phyloP scores from a whole-genome alignment of 2,888 invertebrate species.

The Trachelus tabidus region DNA sequence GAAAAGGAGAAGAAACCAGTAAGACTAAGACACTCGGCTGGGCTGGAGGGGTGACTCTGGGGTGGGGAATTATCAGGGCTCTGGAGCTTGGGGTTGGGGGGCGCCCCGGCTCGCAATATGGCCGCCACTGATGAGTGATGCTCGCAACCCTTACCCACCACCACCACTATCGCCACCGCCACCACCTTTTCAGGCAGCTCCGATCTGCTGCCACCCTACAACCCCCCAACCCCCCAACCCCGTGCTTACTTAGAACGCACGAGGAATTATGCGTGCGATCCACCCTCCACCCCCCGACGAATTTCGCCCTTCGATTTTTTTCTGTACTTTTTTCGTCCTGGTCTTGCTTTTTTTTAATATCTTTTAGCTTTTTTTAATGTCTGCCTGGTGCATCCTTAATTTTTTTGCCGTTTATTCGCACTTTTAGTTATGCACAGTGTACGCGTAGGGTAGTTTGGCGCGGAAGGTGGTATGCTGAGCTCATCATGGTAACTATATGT shows the following conservation, averaged over 20 bases:
- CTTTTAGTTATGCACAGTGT: neutral
- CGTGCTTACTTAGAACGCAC: constrained; percentile 34
- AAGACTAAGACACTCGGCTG: constrained; percentile 52
- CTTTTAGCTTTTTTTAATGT: constrained; percentile 11
- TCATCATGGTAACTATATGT: neutral
- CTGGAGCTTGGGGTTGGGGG: constrained; percentile 44
- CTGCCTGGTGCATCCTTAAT: neutral
- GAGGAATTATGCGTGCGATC: constrained; percentile 47
- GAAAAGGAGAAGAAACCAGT: constrained; percentile 50
- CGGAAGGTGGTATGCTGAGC: neutral
- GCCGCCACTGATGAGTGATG: constrained; percentile 65
- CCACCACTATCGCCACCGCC: constrained; percentile 25
- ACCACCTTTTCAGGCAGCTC: neutral
- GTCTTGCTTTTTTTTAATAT: constrained; percentile 21
- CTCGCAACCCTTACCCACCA: constrained; percentile 59
- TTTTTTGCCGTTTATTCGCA: neutral
- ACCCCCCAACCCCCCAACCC: neutral
- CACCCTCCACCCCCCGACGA: neutral
- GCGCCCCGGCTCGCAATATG: constrained; percentile 57
- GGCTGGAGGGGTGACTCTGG: constrained; percentile 32
- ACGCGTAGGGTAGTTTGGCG: neutral
- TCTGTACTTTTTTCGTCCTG: constrained; percentile 36
- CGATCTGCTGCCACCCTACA: neutral
- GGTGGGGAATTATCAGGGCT: constrained; percentile 62
- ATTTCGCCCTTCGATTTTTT: constrained; percentile 20